Evolutionary conservation across 2,888 invertebrate genomes (phyloP).

Genomic region (Colostygia pectinataria): DNA sequence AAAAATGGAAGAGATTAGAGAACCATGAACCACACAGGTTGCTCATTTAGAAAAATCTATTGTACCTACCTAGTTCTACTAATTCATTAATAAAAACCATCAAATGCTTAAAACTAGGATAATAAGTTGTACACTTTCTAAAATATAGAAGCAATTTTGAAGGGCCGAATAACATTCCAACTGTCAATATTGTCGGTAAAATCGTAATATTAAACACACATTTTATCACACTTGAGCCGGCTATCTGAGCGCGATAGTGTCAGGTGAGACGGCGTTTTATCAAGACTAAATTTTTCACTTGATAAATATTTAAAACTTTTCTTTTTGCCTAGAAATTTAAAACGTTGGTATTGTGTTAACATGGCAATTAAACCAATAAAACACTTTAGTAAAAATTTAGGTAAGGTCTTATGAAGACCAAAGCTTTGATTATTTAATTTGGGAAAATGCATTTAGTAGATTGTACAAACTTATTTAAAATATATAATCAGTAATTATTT

Average conservation of each 20-base stretch:
- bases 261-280: conserved; percentile 18
- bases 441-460: too few relatives aligned
- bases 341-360: neutral
- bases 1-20: conserved; percentile 15
- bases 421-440: too few relatives aligned
- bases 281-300: conserved; percentile 7
- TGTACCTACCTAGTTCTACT: too few relatives aligned
- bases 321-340: conserved; percentile 4
- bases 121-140: too few relatives aligned
- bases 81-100: too few relatives aligned
- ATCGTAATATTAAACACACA: conserved; percentile 11
- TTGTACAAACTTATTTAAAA: too few relatives aligned
- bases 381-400: too few relatives aligned
- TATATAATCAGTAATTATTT: too few relatives aligned
- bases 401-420: too few relatives aligned
- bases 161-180: neutral
- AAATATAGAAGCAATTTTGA: too few relatives aligned
- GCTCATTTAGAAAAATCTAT: conserved; percentile 2
- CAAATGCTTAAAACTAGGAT: too few relatives aligned
- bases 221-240: conserved; percentile 12
- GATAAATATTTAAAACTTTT: conserved; percentile 14
- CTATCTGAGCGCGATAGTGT: conserved; percentile 12
- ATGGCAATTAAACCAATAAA: too few relatives aligned
- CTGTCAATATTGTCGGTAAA: conserved; percentile 16
- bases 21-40: conserved; percentile 18